Conservation (phyloP, 1,140 invertebrate species). For the Glomeris maerens region DNA sequence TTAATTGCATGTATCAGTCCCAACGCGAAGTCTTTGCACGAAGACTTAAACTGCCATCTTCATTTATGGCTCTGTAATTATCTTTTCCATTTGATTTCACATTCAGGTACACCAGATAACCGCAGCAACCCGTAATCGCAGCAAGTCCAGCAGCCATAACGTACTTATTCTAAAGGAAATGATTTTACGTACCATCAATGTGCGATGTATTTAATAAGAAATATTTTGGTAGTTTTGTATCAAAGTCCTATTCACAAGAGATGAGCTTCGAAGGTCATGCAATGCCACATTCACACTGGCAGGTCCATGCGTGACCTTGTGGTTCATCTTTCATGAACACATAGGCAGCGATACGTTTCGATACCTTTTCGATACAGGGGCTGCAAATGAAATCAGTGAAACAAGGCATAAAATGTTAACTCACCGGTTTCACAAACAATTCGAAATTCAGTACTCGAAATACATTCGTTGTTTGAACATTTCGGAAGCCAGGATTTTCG, state of each 20-base stretch:
- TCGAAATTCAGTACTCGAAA: slow-evolving; percentile 28
- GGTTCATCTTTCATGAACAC: background rate
- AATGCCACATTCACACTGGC: background rate
- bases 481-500: slow-evolving; percentile 14
- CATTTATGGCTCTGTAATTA: slow-evolving; percentile 17
- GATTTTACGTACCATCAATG: background rate
- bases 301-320: background rate
- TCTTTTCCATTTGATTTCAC: slow-evolving; percentile 9
- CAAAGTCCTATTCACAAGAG: background rate
- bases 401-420: too few species aligned
- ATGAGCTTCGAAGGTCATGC: background rate
- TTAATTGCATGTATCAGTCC: slow-evolving; percentile 12
- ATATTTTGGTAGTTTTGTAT: background rate
- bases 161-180: slow-evolving; percentile 16
- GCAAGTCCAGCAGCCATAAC: slow-evolving; percentile 18
- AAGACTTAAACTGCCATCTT: slow-evolving; percentile 14
- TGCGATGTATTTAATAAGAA: slow-evolving; percentile 6
- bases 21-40: slow-evolving; percentile 17
- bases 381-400: too few species aligned
- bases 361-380: too few species aligned
- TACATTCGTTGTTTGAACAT: slow-evolving; percentile 20
- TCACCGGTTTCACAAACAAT: slow-evolving; percentile 26
- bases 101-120: slow-evolving; percentile 19
- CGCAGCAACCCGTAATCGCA: slow-evolving; percentile 17
- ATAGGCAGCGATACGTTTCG: background rate